A percentile compares a stretch with the other conserved stretches of the same genome.
phyloP scores from a whole-genome alignment of 2,113 vertebrate species.

The Tamias sibiricus region DNA sequence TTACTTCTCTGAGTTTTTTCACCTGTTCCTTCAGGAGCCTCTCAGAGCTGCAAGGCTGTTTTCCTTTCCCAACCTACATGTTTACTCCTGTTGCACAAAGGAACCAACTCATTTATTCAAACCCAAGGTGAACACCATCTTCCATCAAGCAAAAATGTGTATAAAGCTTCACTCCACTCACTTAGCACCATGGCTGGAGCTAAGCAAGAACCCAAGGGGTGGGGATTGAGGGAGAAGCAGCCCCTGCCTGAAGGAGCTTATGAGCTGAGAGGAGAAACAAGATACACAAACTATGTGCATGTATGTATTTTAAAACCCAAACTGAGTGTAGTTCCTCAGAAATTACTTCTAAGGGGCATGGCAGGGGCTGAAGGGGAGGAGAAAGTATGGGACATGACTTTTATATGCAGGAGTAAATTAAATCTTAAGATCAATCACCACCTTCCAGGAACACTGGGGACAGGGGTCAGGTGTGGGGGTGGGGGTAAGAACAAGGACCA shows the following conservation, averaged over 20 bases:
- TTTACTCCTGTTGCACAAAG: neutral
- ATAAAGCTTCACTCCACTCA: neutral
- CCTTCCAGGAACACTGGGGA: neutral
- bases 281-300: neutral
- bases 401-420: neutral
- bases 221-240: neutral
- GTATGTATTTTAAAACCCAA: neutral
- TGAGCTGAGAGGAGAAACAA: neutral
- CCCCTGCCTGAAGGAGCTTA: neutral
- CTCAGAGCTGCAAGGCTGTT: neutral
- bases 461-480: too few species aligned
- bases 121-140: neutral
- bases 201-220: neutral
- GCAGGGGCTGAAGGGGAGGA: neutral
- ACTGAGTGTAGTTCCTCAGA: neutral
- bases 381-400: neutral
- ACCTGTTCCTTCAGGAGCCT: neutral
- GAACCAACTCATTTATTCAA: neutral
- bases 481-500: too few species aligned
- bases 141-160: neutral
- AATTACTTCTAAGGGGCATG: neutral
- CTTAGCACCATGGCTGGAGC: neutral
- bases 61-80: neutral
- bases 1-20: neutral
- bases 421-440: neutral